Percentiles rank a stretch among this genome's conserved stretches.
phyloP scores from a whole-genome alignment of 2,797 vertebrate genomes.

The Gallirallus australis region DNA sequence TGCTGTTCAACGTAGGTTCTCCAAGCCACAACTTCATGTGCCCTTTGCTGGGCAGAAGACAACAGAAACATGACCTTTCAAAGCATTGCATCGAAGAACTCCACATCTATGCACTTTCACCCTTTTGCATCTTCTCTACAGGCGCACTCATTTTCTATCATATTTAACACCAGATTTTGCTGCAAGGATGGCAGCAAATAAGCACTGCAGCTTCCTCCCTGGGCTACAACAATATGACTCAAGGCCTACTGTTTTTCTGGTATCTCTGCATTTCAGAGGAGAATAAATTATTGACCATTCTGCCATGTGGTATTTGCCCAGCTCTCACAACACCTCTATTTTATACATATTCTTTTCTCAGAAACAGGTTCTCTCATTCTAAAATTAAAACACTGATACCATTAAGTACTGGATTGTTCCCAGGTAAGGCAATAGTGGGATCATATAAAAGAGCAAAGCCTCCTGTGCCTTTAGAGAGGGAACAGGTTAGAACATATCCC shows the following conservation, averaged over 20 bases:
- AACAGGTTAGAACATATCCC: fast-evolving
- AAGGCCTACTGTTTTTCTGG: not conserved
- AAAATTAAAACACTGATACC: not conserved
- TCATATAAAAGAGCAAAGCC: not conserved
- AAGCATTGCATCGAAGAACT: not conserved
- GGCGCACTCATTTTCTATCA: not conserved
- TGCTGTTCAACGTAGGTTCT: conserved; percentile 82
- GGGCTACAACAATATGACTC: not conserved
- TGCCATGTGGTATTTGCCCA: not conserved
- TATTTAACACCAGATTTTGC: not conserved
- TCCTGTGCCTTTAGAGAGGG: not conserved
- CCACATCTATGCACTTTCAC: not conserved
- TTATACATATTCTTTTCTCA: not conserved
- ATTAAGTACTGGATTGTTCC: not conserved
- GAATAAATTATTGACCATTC: not conserved
- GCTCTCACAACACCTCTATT: not conserved
- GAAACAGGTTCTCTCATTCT: not conserved
- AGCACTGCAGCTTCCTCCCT: not conserved
- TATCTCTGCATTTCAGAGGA: not conserved
- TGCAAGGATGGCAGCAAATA: not conserved
- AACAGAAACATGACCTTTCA: not conserved
- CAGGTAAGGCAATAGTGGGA: not conserved
- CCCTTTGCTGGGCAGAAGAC: conserved; percentile 82
- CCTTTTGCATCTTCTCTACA: not conserved
- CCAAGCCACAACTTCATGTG: conserved; percentile 92